phyloP scores from a whole-genome alignment of 2,888 invertebrate genomes.

The Temnothorax unifasciatus region DNA sequence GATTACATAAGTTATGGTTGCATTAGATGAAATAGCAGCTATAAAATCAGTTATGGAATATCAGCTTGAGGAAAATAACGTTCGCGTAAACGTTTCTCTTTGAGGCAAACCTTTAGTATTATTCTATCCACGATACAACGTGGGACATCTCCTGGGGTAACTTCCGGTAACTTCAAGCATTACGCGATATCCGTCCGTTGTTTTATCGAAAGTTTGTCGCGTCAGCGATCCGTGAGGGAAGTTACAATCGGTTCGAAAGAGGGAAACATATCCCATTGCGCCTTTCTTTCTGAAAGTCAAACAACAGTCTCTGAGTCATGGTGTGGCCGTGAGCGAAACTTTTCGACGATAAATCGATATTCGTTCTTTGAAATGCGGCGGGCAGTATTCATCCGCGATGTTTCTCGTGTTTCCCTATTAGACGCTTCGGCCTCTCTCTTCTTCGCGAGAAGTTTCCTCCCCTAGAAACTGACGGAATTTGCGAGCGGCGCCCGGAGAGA shows the following conservation, averaged over 20 bases:
- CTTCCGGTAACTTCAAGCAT: constrained; percentile 44
- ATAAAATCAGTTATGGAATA: neutral
- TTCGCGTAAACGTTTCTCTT: constrained; percentile 32
- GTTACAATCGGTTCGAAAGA: constrained; percentile 56
- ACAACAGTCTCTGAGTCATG: constrained; percentile 40
- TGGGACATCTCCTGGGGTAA: constrained; percentile 35
- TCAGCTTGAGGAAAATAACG: constrained; percentile 3
- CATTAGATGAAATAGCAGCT: neutral
- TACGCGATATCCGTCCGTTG: constrained; percentile 48
- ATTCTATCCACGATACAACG: constrained; percentile 41
- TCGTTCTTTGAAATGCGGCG: constrained; percentile 45
- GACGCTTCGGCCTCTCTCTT: constrained; percentile 9
- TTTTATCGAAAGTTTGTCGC: constrained; percentile 61
- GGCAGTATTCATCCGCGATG: constrained; percentile 48
- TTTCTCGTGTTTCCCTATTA: constrained; percentile 49
- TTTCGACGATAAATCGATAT: constrained; percentile 56
- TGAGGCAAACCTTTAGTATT: constrained; percentile 22
- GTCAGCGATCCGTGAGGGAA: constrained; percentile 57
- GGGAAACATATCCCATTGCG: constrained; percentile 51
- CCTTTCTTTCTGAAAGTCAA: constrained; percentile 49
- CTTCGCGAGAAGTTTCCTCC: constrained; percentile 27
- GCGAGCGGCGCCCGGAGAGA: constrained; percentile 13
- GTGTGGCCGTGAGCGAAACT: constrained; percentile 36
- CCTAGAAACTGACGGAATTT: constrained; percentile 42
- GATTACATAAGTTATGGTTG: neutral